Evolutionary conservation across 2,888 invertebrate genomes (phyloP), one percentile per base, ranked within the genome.

Genomic region (Andrena flavipes): DNA sequence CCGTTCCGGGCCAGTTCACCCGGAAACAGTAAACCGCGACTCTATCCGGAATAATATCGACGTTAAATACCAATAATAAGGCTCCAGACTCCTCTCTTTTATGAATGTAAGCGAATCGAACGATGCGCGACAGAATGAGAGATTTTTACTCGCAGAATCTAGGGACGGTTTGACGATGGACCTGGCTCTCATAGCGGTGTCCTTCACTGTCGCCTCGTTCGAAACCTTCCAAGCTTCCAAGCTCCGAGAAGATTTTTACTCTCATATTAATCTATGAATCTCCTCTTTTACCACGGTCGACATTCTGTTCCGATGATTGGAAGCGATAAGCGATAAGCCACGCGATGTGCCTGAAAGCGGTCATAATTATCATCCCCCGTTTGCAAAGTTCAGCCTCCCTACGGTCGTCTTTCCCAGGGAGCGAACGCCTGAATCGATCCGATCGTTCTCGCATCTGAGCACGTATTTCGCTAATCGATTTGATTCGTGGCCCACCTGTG

Each of bases 391-490:
- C 70, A 67, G 35, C 62, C 62, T 56, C 72, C 59, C 63, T 62
- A 67, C 78, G 76, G 30, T n/a, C 29, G 51, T 13, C 63, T 60
- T 63, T 23, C 42, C 48, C 56, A 26, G 80, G 60, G 29, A 65
- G n/a, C 71, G 59, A 48, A 68, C 16, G 42, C 54, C 59, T 71
- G 84, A 87, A 88, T 88, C 85, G 90, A 91, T 89, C 86, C 85
- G 84, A 89, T 88, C 86, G 85, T 20, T 64, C 79, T 79, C 77
- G 76, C 78, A 75, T 84, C 81, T 72, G 86, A 86, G 86, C 90
- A 90, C 88, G 87, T 88, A 87, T 82, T 69, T 75, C 85, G 76
- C 87, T 87, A 88, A 90, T 87, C 88, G 87, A 89, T 88, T 89
- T 90, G 84, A 90, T 90, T 90, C 90, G 86, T 85, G 87, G 82